These are phyloP conservation scores for Virgularia gustaviana DNA, from an alignment of 92 coral and sea anemone species.

Conservation along the genomic window DNA sequence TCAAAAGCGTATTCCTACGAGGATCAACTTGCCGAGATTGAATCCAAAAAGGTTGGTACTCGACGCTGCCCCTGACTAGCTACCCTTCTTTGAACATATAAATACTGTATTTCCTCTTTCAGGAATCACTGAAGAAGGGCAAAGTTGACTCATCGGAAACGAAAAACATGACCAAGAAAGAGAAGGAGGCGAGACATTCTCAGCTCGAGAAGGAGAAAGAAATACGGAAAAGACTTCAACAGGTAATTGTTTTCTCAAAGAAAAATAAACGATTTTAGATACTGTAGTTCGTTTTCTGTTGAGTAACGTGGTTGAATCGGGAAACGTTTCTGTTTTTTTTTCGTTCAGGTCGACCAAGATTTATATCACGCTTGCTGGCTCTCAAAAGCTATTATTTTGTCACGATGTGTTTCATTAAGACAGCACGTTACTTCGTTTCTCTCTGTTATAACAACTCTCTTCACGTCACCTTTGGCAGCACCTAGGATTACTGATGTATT, in stretches of 20 bases:
- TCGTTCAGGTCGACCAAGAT: slow-evolving; percentile 55
- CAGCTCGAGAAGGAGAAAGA: slow-evolving; percentile 78
- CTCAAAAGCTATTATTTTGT: slow-evolving; percentile 55
- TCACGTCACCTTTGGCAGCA: slow-evolving; percentile 82
- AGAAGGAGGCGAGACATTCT: slow-evolving; percentile 70
- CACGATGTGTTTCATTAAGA: slow-evolving; percentile 64
- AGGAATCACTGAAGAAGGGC: slow-evolving; percentile 75
- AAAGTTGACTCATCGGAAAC: slow-evolving; percentile 65
- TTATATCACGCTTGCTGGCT: slow-evolving; percentile 56
- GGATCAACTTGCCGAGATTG: slow-evolving; percentile 82
- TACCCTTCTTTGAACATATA: not conserved
- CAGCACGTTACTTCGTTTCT: slow-evolving; percentile 59
- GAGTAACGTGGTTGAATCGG: not conserved
- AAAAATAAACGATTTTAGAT: not conserved
- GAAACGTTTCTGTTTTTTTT: not conserved
- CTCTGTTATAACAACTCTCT: slow-evolving; percentile 57
- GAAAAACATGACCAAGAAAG: slow-evolving; percentile 75
- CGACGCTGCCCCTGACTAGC: no score
- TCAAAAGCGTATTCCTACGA: slow-evolving; percentile 88
- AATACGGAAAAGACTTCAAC: slow-evolving; percentile 63
- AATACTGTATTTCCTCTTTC: not conserved
- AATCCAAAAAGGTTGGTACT: slow-evolving; percentile 65
- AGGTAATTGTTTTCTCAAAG: slow-evolving; percentile 48
- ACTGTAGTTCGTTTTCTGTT: not conserved
- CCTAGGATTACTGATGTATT: slow-evolving; percentile 58